Evolutionary conservation across 2,797 vertebrate species (phyloP).

Genomic region (Sciurus vulgaris): DNA sequence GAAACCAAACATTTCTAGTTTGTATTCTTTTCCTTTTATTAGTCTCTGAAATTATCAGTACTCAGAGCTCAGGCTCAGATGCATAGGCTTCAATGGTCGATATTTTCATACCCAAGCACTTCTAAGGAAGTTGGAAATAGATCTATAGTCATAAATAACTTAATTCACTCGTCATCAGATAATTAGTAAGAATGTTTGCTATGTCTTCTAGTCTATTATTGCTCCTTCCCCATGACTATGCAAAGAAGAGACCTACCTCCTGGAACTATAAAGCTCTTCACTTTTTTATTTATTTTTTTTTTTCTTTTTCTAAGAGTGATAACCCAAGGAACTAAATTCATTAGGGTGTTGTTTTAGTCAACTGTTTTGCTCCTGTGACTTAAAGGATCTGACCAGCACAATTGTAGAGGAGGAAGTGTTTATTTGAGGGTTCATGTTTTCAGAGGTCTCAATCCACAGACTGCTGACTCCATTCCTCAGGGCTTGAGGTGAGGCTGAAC

Average conservation of each 20-base stretch:
- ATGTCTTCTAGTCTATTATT: constrained; percentile 32
- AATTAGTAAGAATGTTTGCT: constrained; percentile 58
- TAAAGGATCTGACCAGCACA: too few relatives aligned
- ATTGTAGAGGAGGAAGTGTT: too few relatives aligned
- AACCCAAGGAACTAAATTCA: neutral
- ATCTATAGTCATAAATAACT: constrained; percentile 36
- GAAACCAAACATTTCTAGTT: constrained; percentile 28
- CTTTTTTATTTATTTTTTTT: too few relatives aligned
- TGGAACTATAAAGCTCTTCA: neutral
- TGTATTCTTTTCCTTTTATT: constrained; percentile 51
- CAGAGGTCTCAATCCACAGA: too few relatives aligned
- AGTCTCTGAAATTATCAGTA: neutral
- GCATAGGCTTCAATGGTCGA: neutral
- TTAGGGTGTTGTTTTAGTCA: too few relatives aligned
- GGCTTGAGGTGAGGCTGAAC: too few relatives aligned
- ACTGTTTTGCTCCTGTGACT: too few relatives aligned
- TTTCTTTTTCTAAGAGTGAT: too few relatives aligned
- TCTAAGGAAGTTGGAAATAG: constrained; percentile 19
- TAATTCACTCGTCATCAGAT: constrained; percentile 47
- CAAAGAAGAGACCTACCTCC: neutral
- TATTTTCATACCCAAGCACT: constrained; percentile 52
- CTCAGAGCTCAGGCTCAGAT: constrained; percentile 9
- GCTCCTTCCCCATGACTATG: neutral
- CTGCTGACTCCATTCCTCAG: too few relatives aligned
- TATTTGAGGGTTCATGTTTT: too few relatives aligned